phyloP scores from a whole-genome alignment of 1,140 invertebrate species.

The Thaumatotibia leucotreta region DNA sequence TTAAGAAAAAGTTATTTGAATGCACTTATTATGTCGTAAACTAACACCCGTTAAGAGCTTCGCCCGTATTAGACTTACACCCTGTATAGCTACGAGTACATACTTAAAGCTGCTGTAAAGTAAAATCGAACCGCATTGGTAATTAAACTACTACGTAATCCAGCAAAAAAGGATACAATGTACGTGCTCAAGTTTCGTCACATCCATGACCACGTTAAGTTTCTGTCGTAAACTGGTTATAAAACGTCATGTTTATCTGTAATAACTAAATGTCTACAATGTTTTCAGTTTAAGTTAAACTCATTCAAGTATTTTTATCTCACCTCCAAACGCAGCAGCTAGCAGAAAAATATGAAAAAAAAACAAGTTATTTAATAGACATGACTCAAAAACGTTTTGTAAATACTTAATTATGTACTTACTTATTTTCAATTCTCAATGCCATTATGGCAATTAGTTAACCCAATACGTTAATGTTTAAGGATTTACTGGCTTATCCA shows the following conservation, averaged over 20 bases:
- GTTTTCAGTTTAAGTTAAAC: no score
- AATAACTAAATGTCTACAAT: no score
- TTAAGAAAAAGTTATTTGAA: no score
- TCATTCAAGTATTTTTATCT: no score
- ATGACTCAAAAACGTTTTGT: not conserved
- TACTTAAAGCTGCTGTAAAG: no score
- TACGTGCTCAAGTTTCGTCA: not conserved
- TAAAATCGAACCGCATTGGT: not conserved
- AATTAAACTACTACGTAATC: not conserved
- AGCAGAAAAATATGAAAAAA: no score
- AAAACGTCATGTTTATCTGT: not conserved
- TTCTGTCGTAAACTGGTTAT: not conserved
- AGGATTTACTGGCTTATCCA: not conserved
- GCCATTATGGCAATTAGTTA: slow-evolving; percentile 5
- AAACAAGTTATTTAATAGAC: no score
- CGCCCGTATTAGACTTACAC: no score
- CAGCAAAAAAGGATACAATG: not conserved
- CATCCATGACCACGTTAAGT: not conserved
- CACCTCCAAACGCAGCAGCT: no score
- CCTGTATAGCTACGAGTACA: no score
- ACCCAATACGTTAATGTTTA: not conserved
- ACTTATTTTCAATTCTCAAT: not conserved
- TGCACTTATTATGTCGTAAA: no score
- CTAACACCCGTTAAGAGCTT: no score
- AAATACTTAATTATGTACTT: not conserved